These are phyloP conservation scores for Gandaritis pyraliata DNA, from an alignment of 2,888 invertebrate genomes.

Conservation along the genomic window DNA sequence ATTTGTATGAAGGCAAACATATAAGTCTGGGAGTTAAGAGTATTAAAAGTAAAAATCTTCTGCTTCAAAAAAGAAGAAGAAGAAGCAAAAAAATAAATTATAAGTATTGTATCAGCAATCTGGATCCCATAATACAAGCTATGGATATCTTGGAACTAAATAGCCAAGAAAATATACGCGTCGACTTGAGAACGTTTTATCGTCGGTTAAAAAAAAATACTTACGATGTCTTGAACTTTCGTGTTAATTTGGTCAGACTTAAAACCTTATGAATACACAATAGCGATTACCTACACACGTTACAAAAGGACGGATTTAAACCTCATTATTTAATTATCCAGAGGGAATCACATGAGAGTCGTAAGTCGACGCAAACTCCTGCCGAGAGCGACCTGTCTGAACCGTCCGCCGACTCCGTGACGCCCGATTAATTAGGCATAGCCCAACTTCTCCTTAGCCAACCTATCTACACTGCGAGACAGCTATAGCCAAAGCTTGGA, in stretches of 20 bases:
- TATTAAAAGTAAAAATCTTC: no score
- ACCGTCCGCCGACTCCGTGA: slow-evolving; percentile 60
- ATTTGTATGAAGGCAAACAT: no score
- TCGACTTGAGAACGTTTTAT: no score
- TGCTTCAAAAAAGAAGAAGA: no score
- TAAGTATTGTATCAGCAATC: no score
- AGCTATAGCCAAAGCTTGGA: slow-evolving; percentile 7
- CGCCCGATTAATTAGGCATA: slow-evolving; percentile 70
- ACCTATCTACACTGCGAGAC: slow-evolving; percentile 14
- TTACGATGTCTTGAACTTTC: no score
- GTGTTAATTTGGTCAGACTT: background rate
- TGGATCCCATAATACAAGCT: no score
- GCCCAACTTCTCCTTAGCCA: slow-evolving; percentile 39
- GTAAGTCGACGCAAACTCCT: slow-evolving; percentile 61
- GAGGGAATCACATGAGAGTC: slow-evolving; percentile 64
- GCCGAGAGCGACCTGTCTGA: slow-evolving; percentile 63
- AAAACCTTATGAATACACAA: slow-evolving; percentile 15
- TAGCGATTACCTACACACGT: slow-evolving; percentile 18
- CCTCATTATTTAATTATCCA: slow-evolving; percentile 76
- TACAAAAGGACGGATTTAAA: slow-evolving; percentile 63
- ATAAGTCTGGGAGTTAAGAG: no score
- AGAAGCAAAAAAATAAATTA: background rate
- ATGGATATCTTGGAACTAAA: no score
- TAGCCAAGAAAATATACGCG: no score
- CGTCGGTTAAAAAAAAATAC: no score